phyloP scores from a whole-genome alignment of 2,888 invertebrate species.

The Lydus trimaculatus region DNA sequence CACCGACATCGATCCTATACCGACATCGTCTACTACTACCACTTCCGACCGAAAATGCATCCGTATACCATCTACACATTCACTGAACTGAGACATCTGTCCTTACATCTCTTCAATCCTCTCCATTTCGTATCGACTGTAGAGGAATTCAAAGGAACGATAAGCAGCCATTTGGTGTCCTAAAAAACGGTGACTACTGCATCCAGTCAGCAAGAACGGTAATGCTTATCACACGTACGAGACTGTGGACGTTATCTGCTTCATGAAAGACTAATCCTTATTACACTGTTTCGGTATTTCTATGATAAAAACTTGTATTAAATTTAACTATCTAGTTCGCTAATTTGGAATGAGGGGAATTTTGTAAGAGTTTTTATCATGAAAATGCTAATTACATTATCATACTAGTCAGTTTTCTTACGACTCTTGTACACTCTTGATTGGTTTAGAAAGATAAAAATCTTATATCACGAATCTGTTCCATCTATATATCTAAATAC shows the following conservation, averaged over 20 bases:
- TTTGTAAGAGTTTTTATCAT: not conserved
- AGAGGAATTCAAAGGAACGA: not conserved
- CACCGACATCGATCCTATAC: constrained; percentile 15
- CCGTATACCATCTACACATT: not conserved
- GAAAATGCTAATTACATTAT: not conserved
- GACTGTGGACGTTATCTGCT: constrained; percentile 1
- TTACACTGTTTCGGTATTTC: constrained; percentile 1
- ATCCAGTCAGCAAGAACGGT: not conserved
- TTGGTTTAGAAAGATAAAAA: not conserved
- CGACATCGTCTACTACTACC: not conserved
- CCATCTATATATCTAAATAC: not conserved
- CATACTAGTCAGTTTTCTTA: not conserved
- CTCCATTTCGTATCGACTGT: not conserved
- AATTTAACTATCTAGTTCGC: not conserved
- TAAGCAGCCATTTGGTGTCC: not conserved
- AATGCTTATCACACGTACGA: constrained; percentile 1
- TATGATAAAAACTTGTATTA: not conserved
- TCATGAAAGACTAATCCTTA: not conserved
- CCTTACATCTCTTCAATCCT: not conserved
- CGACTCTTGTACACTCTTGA: not conserved
- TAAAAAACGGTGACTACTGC: not conserved
- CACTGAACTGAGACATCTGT: not conserved
- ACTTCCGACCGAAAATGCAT: constrained; percentile 7
- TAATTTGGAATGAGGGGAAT: not conserved
- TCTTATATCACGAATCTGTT: not conserved